These are phyloP conservation scores for Synaphobranchus kaupii DNA, from an alignment of 2,797 vertebrate genomes.

Conservation along the genomic window DNA sequence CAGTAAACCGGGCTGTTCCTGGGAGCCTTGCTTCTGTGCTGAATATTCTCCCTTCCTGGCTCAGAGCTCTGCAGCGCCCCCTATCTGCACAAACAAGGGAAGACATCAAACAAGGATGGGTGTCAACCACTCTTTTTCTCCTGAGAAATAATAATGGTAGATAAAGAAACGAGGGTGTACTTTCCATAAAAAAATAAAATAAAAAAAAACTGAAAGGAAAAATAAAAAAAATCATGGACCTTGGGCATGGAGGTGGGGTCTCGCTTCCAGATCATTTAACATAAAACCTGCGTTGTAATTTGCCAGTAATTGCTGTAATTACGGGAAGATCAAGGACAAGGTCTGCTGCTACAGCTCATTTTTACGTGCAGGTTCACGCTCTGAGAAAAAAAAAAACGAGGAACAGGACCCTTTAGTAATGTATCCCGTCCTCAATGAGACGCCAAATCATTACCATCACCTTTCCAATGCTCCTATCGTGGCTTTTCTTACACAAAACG, in stretches of 20 bases:
- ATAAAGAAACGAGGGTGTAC: not conserved
- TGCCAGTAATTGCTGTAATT: constrained; percentile 74
- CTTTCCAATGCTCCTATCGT: not conserved
- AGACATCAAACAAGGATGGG: not conserved
- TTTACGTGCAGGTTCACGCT: constrained; percentile 51
- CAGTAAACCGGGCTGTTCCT: not conserved
- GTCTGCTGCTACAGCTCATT: constrained; percentile 74
- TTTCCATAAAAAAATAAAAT: not conserved
- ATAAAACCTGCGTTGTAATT: constrained; percentile 67
- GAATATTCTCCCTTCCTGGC: no score
- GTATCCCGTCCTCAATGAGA: constrained; percentile 71
- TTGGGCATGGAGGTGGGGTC: not conserved
- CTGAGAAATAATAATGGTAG: not conserved
- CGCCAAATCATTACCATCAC: constrained; percentile 79
- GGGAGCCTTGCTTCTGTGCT: not conserved
- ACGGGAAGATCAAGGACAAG: constrained; percentile 80
- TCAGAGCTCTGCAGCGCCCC: not conserved
- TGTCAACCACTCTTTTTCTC: not conserved
- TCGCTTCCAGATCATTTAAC: constrained; percentile 55
- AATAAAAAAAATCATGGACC: not conserved
- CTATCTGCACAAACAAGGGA: not conserved
- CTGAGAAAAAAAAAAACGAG: constrained; percentile 65
- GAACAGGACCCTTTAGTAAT: constrained; percentile 85
- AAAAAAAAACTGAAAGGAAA: not conserved
- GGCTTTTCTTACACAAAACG: not conserved